Percentiles rank a stretch among this genome's conserved stretches.
Evolutionary conservation across 1,140 invertebrate species (phyloP).

Genomic region (Drosophila rhopaloa): DNA sequence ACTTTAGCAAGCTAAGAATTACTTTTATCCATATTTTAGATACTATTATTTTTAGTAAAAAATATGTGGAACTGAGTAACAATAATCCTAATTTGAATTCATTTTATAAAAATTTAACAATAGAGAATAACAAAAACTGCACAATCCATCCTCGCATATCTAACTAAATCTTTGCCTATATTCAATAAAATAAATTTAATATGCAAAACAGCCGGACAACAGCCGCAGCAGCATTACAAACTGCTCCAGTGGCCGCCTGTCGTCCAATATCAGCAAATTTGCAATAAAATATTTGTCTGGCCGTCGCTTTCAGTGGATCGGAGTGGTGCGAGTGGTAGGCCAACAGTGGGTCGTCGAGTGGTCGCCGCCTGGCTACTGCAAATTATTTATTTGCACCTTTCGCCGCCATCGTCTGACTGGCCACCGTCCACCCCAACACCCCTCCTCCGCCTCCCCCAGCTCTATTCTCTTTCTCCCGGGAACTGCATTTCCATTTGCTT

Average conservation of each 20-base stretch:
- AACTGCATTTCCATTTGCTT: conserved; percentile 71
- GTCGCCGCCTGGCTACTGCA: conserved; percentile 63
- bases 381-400: conserved; percentile 83
- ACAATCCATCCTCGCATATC: conserved; percentile 55
- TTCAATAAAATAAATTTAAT: conserved; percentile 84
- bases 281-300: conserved; percentile 83
- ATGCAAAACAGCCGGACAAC: conserved; percentile 72
- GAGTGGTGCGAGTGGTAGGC: conserved; percentile 22
- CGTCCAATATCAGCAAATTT: conserved; percentile 80
- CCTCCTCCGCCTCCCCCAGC: no score
- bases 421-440: background rate
- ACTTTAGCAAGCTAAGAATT: no score
- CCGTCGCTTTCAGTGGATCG: conserved; percentile 38
- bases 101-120: background rate
- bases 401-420: conserved; percentile 49
- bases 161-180: conserved; percentile 53
- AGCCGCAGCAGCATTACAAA: conserved; percentile 47
- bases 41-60: no score
- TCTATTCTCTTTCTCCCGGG: conserved; percentile 10
- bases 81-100: no score
- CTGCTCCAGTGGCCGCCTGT: conserved; percentile 64
- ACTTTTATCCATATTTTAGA: no score
- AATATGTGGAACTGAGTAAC: no score
- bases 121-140: conserved; percentile 7
- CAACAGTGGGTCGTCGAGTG: conserved; percentile 62